Evolutionary conservation across 2,888 invertebrate genomes (phyloP).

Genomic region (Mesorhabditis belari): DNA sequence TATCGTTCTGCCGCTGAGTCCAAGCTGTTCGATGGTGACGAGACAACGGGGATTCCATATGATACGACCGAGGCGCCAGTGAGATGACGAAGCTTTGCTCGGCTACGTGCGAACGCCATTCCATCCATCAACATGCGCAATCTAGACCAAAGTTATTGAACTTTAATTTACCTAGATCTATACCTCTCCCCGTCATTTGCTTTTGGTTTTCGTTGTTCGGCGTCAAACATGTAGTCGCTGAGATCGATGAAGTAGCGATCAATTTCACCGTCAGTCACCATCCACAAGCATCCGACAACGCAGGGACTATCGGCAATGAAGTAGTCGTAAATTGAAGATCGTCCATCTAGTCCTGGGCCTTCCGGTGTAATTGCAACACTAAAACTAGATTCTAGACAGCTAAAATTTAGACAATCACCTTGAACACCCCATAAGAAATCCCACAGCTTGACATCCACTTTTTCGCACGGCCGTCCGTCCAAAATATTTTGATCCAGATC

Average conservation of each 20-base stretch:
- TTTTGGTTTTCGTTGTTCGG: background rate
- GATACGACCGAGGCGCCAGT: slow-evolving; percentile 44
- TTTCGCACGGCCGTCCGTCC: slow-evolving; percentile 24
- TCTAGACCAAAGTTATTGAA: background rate
- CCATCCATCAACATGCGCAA: slow-evolving; percentile 12
- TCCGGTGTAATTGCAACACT: slow-evolving; percentile 37
- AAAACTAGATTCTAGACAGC: slow-evolving; percentile 1
- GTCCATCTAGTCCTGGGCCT: slow-evolving; percentile 40
- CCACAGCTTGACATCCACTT: slow-evolving; percentile 36
- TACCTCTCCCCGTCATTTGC: background rate
- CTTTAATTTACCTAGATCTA: background rate
- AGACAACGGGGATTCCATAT: slow-evolving; percentile 39
- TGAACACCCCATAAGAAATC: slow-evolving; percentile 45
- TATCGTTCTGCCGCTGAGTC: too few relatives aligned
- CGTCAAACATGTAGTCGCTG: background rate
- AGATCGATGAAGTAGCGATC: slow-evolving; percentile 42
- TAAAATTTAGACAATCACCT: slow-evolving; percentile 18
- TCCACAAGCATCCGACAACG: slow-evolving; percentile 49
- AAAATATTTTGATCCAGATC: slow-evolving; percentile 20
- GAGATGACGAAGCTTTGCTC: slow-evolving; percentile 33
- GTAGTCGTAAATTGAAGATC: slow-evolving; percentile 34
- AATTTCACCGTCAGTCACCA: slow-evolving; percentile 49
- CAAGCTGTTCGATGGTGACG: too few relatives aligned
- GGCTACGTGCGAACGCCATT: slow-evolving; percentile 21
- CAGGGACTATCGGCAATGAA: slow-evolving; percentile 38